These are phyloP conservation scores for Periparus ater DNA, from an alignment of 2,797 vertebrate genomes.

Conservation along the genomic window DNA sequence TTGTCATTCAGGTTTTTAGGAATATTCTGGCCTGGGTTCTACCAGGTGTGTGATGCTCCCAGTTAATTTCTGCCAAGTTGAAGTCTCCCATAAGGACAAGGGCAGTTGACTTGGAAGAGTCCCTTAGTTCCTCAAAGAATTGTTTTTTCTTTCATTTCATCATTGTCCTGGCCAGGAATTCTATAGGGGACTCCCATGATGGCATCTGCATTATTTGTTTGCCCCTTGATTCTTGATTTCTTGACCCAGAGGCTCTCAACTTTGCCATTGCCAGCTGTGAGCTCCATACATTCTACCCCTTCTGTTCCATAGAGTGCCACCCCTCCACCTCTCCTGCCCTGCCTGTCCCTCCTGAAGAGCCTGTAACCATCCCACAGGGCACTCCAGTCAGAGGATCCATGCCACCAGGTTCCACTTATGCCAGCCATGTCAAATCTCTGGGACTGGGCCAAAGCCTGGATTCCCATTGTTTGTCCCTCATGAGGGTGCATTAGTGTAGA, in stretches of 20 bases:
- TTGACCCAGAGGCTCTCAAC: neutral
- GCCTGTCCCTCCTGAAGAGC: neutral
- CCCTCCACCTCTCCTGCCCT: neutral
- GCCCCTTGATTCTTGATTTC: neutral
- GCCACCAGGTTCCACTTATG: neutral
- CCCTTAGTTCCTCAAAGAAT: neutral
- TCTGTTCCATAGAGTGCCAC: neutral
- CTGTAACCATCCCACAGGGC: neutral
- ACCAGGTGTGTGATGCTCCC: neutral
- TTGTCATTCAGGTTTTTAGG: neutral
- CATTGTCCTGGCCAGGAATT: neutral
- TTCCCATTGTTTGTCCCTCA: neutral
- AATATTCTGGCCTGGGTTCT: neutral
- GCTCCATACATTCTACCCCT: neutral
- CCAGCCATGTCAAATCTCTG: neutral
- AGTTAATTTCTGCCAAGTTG: neutral
- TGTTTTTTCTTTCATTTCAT: no score
- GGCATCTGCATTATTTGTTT: neutral
- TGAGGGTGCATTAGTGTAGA: neutral
- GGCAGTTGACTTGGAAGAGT: neutral
- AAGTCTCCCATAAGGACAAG: neutral
- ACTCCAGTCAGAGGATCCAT: neutral
- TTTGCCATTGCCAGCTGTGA: neutral
- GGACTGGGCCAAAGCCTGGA: neutral
- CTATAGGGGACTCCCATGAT: rapidly evolving